phyloP scores from a whole-genome alignment of 2,888 invertebrate species.

The Drosophila phalerata region DNA sequence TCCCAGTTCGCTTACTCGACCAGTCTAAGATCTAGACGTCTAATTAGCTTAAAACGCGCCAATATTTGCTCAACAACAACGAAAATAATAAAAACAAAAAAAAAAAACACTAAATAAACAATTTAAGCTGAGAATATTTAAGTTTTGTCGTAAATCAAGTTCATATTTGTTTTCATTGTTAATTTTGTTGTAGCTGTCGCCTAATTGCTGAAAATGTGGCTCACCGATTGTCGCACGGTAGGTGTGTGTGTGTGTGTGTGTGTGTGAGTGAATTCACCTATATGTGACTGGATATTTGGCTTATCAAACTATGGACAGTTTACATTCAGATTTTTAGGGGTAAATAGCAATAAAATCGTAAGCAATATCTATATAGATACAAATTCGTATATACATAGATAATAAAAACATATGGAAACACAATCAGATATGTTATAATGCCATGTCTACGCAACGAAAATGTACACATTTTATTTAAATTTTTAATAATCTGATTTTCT shows the following conservation, averaged over 20 bases:
- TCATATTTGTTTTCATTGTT: conserved; percentile 12
- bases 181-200: conserved; percentile 23
- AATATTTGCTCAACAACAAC: conserved; percentile 20
- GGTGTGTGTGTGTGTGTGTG: conserved; percentile 32
- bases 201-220: conserved; percentile 63
- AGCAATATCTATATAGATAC: not conserved
- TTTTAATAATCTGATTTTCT: not conserved
- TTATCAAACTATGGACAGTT: conserved; percentile 37
- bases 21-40: conserved; percentile 18
- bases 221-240: conserved; percentile 71
- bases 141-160: conserved; percentile 11
- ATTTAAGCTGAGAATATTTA: not conserved
- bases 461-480: not conserved
- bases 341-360: conserved; percentile 33
- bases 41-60: conserved; percentile 25
- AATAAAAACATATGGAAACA: conserved; percentile 3
- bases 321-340: conserved; percentile 7
- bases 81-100: not conserved
- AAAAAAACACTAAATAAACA: conserved; percentile 1
- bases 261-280: not conserved
- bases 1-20: not conserved
- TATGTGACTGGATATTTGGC: conserved; percentile 17
- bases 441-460: too few relatives aligned
- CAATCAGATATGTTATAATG: not conserved
- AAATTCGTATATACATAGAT: not conserved